These are phyloP conservation scores for Notamacropus eugenii DNA, from an alignment of 2,797 vertebrate genomes.

Conservation along the genomic window DNA sequence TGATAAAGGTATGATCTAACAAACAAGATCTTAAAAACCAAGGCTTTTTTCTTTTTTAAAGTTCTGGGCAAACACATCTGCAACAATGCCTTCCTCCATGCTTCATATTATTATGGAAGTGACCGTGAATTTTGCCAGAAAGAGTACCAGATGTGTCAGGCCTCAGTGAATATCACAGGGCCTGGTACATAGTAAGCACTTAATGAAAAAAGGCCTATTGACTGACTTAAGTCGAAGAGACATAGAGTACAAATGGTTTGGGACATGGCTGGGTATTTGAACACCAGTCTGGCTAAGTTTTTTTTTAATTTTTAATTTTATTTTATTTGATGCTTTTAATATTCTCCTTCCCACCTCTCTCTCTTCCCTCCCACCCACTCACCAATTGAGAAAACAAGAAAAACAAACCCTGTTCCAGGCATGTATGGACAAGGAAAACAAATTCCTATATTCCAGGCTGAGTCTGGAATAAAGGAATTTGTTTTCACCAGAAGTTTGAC, in stretches of 20 bases:
- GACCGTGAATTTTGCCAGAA: neutral
- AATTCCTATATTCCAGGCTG: neutral
- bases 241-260: neutral
- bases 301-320: neutral
- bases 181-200: neutral
- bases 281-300: neutral
- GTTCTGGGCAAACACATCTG: neutral
- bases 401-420: neutral
- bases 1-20: neutral
- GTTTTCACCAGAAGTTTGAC: neutral
- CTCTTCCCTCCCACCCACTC: neutral
- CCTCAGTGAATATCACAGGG: neutral
- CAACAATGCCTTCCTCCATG: neutral
- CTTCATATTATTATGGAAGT: neutral
- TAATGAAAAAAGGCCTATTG: neutral
- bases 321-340: neutral
- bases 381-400: neutral
- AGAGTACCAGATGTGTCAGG: neutral
- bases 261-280: neutral
- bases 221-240: neutral
- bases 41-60: neutral
- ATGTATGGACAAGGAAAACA: neutral
- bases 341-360: neutral
- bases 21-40: constrained; percentile 14
- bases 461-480: neutral